These are phyloP conservation scores for Chaetodon trifascialis DNA, from an alignment of 2,113 vertebrate species.

Conservation along the genomic window DNA sequence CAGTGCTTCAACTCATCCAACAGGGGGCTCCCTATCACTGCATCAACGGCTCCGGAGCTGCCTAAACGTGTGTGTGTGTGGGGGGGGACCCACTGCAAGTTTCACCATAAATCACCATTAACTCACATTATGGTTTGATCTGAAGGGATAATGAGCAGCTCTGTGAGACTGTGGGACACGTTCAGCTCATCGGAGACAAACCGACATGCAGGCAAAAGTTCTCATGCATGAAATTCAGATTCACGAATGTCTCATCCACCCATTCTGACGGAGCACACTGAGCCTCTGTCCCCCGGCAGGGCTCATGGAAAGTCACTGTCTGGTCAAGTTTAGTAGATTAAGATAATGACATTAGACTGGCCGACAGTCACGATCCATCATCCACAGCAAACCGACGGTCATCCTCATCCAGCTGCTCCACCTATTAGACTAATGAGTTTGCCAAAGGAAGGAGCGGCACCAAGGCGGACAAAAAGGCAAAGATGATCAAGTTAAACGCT, in stretches of 20 bases:
- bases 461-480: too few relatives aligned
- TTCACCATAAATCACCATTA: not conserved
- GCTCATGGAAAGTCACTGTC: constrained; percentile 10
- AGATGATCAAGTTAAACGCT: not conserved
- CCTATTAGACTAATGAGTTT: constrained; percentile 33
- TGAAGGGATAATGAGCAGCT: not conserved
- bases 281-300: not conserved
- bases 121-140: not conserved
- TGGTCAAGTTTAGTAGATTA: constrained; percentile 38
- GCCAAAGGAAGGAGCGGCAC: not conserved
- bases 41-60: not conserved
- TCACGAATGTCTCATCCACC: not conserved
- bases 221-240: not conserved
- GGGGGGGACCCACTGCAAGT: too few relatives aligned
- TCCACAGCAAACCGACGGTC: constrained; percentile 5
- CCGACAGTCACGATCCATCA: constrained; percentile 26
- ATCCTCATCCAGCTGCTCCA: constrained; percentile 24
- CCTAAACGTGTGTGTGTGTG: rapidly evolving
- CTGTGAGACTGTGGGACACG: not conserved
- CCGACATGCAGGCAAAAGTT: not conserved
- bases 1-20: constrained; percentile 34
- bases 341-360: constrained; percentile 44
- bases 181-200: not conserved
- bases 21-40: constrained; percentile 42
- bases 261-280: not conserved